Conservation (phyloP, 2,797 vertebrate genomes). For the Crax fasciolata region DNA sequence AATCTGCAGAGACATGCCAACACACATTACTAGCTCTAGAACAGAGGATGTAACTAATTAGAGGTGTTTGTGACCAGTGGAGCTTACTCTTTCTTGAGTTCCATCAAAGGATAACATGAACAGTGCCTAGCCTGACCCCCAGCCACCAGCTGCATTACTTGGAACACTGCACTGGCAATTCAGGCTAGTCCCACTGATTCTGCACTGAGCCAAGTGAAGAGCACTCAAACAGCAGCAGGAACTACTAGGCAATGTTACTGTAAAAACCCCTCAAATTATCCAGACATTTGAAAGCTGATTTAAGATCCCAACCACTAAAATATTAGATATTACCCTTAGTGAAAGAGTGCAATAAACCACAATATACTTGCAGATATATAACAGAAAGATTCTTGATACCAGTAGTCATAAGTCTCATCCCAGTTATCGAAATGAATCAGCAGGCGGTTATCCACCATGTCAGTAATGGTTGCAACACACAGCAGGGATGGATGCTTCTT, state of each 20-base stretch:
- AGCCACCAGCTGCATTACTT: background rate
- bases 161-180: background rate
- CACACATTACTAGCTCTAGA: background rate
- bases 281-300: background rate
- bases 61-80: background rate
- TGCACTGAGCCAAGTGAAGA: background rate
- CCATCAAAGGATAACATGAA: background rate
- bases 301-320: background rate
- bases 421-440: slow-evolving; percentile 93
- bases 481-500: slow-evolving; percentile 91
- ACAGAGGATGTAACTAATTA: background rate
- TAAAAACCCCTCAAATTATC: background rate
- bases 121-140: background rate
- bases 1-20: background rate
- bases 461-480: slow-evolving; percentile 87
- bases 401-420: slow-evolving; percentile 93
- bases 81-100: background rate
- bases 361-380: background rate
- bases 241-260: background rate
- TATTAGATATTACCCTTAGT: background rate
- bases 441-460: slow-evolving; percentile 84
- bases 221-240: background rate
- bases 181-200: background rate
- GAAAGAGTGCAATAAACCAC: background rate
- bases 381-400: slow-evolving; percentile 79